Base-by-base conservation (phyloP, 2,797 vertebrate genomes). In the Meda fulgida region DNA sequence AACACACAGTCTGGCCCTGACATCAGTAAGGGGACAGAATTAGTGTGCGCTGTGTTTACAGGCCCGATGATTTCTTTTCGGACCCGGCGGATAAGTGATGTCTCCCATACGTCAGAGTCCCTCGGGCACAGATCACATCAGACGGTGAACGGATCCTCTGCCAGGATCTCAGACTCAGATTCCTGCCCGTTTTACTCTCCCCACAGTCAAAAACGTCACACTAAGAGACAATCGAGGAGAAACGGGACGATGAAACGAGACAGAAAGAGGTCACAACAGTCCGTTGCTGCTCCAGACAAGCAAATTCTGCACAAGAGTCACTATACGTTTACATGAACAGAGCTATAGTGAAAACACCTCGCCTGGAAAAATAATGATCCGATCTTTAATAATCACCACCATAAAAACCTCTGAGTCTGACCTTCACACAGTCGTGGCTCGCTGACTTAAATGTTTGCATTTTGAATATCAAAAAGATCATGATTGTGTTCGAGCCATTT, bases 71-170 rank as follows among this genome's bases (percentile, higher is more conserved):
- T 58, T 77, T 58, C 73, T 63, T 58, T 46, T 18, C 18, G 26
- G 71, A 73, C 18, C 9, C 46, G 18, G 10, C 1, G 11, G 26
- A 34, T 66, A 46, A 46, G 19, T 5, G 40, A 48, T 26, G 63
- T 36, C 29, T 77, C 90, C 77, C 75, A 76, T 84, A 88, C 86
- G n/a, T 78, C 60, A 66, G 75, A 51, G 31, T 78, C 77, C 46
- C 85, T 83, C 82, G 71, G n/a, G 53, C 36, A 63, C 40, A 65
- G 36, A 65, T 78, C 75, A 31, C 63, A 65, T 65, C 29, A 63
- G 58, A 63, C 58, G 29, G 53, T 58, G 23, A n/a, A 58, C 23
- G 11, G n/a, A 63, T 63, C 58, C 60, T 16, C 26, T 16, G 60
- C 26, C 26, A 13, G 58, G 63, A 65, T 31, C 63, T 31, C 63